Conservation (phyloP, 1,140 invertebrate species). For the Drosophila kurseongensis region DNA sequence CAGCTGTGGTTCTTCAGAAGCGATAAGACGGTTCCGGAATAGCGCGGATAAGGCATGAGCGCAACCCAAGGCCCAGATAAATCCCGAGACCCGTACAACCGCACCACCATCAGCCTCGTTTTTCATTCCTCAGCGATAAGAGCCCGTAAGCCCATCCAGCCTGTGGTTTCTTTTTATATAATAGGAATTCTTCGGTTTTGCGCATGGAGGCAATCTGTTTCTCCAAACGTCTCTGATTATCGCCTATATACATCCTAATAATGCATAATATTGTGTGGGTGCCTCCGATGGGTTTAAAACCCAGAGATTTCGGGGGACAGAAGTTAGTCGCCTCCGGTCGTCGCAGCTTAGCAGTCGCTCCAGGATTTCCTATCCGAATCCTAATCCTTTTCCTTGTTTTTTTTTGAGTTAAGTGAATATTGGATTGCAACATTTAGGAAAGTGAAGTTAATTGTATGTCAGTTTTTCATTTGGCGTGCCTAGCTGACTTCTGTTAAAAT, state of each 20-base stretch:
- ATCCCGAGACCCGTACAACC: conserved; percentile 13
- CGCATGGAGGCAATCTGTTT: conserved; percentile 27
- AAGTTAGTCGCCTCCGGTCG: conserved; percentile 29
- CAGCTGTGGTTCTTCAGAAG: conserved; percentile 4
- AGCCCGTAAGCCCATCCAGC: too few species aligned
- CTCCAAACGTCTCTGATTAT: conserved; percentile 17
- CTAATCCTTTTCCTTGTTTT: conserved; percentile 3
- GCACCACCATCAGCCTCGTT: background rate
- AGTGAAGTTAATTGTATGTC: conserved; percentile 58
- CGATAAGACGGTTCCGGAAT: conserved; percentile 28
- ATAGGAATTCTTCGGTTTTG: conserved; percentile 20
- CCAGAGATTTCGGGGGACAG: background rate
- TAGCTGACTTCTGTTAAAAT: conserved; percentile 66
- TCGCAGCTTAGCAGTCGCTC: background rate
- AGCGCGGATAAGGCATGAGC: conserved; percentile 2
- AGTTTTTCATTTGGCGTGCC: conserved; percentile 78
- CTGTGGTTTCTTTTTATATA: conserved; percentile 12
- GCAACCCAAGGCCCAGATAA: conserved; percentile 6
- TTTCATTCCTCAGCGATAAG: conserved; percentile 11
- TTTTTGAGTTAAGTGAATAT: background rate
- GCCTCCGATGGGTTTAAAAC: conserved; percentile 13
- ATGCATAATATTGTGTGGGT: conserved; percentile 5
- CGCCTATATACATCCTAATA: conserved; percentile 22
- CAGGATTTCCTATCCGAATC: background rate
- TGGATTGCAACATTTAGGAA: background rate